A percentile compares a stretch with the other conserved stretches of the same genome.
Conservation (phyloP, 2,113 vertebrate species). For the Dicerorhinus sumatrensis region DNA sequence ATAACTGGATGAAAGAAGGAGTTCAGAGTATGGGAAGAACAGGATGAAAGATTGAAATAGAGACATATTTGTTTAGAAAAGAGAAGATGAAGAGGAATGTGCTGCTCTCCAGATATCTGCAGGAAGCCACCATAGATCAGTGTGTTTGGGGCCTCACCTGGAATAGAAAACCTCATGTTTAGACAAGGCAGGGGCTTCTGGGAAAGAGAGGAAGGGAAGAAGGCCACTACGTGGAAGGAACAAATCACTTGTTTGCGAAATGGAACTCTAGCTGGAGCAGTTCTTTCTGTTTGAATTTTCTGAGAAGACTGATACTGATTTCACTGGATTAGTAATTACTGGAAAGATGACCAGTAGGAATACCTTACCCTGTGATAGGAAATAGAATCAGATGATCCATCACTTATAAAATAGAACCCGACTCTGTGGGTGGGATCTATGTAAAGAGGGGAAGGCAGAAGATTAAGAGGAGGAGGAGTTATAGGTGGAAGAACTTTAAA, state of each 20-base stretch:
- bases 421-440: background rate
- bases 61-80: constrained; percentile 58
- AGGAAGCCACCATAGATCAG: background rate
- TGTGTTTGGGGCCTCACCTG: background rate
- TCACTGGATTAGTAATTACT: constrained; percentile 63
- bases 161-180: constrained; percentile 13
- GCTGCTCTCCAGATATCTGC: background rate
- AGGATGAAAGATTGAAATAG: background rate
- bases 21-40: background rate
- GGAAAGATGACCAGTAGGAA: constrained; percentile 67
- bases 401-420: constrained; percentile 42
- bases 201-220: background rate
- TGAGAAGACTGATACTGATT: constrained; percentile 65
- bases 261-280: constrained; percentile 88
- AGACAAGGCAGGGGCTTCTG: background rate
- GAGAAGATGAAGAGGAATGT: constrained; percentile 15
- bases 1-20: background rate
- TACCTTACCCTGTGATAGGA: background rate
- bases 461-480: background rate
- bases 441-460: background rate
- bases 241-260: constrained; percentile 74
- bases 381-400: background rate
- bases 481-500: constrained; percentile 15
- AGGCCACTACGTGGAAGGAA: constrained; percentile 58
- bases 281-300: constrained; percentile 83